A percentile compares a stretch with the other conserved stretches of the same genome.
Conservation (phyloP, 2,797 vertebrate genomes). For the Lateolabrax maculatus region DNA sequence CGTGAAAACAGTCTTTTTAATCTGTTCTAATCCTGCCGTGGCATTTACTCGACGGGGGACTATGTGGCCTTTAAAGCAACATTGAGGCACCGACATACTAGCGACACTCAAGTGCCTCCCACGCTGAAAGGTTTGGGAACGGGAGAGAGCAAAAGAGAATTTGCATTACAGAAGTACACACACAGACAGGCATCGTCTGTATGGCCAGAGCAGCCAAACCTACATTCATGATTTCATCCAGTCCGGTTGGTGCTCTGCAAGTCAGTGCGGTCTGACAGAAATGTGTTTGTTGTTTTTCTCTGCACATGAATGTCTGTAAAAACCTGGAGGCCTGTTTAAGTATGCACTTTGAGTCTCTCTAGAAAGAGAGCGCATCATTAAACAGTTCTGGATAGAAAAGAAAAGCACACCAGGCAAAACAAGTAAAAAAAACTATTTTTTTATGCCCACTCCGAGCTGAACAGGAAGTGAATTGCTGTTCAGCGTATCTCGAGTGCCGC, state of each 20-base stretch:
- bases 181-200: conserved; percentile 37
- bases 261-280: conserved; percentile 13
- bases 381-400: conserved; percentile 66
- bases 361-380: conserved; percentile 65
- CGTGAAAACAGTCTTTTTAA: conserved; percentile 76
- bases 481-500: conserved; percentile 41
- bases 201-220: conserved; percentile 39
- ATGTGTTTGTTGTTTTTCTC: conserved; percentile 27
- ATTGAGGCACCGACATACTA: conserved; percentile 38
- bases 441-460: conserved; percentile 58
- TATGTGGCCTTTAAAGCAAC: conserved; percentile 69
- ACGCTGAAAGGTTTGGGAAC: conserved; percentile 37
- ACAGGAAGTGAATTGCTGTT: conserved; percentile 65
- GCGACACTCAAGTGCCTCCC: conserved; percentile 53
- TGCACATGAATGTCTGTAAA: conserved; percentile 52
- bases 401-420: conserved; percentile 63
- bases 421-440: conserved; percentile 13
- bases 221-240: conserved; percentile 41
- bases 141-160: conserved; percentile 54
- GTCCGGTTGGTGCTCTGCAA: conserved; percentile 26
- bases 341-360: conserved; percentile 51
- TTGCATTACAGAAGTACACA: conserved; percentile 40
- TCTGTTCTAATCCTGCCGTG: conserved; percentile 77
- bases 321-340: conserved; percentile 67
- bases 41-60: conserved; percentile 77